These are phyloP conservation scores for Scolopax bukidnonensis DNA, from an alignment of 2,797 vertebrate species.

Conservation along the genomic window DNA sequence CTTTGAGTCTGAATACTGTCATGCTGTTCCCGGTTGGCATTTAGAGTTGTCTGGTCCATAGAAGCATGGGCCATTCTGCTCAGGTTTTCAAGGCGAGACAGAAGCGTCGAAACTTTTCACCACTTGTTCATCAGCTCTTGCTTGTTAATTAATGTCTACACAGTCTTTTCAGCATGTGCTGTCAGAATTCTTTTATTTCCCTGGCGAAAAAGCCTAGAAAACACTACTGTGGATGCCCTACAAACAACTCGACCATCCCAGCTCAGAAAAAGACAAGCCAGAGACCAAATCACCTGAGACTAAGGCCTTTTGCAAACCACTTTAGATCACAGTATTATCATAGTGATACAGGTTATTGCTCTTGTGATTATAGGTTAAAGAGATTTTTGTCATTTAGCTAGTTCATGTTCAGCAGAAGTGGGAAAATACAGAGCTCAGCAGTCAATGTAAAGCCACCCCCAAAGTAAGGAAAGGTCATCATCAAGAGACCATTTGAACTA, in stretches of 20 bases:
- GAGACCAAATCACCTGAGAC: background rate
- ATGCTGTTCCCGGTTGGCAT: conserved; percentile 47
- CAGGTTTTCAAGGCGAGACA: conserved; percentile 27
- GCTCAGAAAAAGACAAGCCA: background rate
- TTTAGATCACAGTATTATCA: background rate
- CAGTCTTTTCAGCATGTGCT: conserved; percentile 3
- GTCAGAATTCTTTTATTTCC: conserved; percentile 46
- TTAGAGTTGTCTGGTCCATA: conserved; percentile 38
- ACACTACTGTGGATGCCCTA: background rate
- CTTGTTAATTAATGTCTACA: conserved; percentile 59
- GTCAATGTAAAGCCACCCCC: background rate
- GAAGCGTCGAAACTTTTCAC: conserved; percentile 40
- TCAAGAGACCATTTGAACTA: background rate
- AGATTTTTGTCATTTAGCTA: background rate
- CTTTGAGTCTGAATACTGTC: conserved; percentile 42
- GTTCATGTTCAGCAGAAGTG: background rate
- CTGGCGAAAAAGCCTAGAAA: background rate
- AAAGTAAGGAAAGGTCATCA: background rate
- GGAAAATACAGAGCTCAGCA: background rate
- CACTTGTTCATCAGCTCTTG: conserved; percentile 20
- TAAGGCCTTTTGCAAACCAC: background rate
- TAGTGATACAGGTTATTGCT: background rate
- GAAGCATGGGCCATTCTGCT: conserved; percentile 54
- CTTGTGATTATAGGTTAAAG: background rate
- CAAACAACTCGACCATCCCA: background rate